These are phyloP conservation scores for Phyllotis vaccarum DNA, from an alignment of 2,797 vertebrate species.

Conservation along the genomic window DNA sequence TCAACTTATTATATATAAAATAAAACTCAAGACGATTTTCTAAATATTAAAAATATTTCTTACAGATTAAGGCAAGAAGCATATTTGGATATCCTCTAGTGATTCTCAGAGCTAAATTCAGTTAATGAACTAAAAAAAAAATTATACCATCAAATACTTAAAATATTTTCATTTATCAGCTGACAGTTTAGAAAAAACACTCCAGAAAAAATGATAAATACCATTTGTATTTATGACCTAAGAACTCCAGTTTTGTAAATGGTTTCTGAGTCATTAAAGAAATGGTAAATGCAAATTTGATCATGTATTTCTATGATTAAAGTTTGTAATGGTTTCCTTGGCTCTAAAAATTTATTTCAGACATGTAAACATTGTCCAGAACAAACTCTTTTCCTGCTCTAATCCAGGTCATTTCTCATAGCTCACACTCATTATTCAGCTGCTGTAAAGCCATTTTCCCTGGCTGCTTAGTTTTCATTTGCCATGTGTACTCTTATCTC, in stretches of 20 bases:
- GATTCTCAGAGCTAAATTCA: neutral
- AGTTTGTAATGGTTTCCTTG: neutral
- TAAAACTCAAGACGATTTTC: neutral
- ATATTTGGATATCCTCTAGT: neutral
- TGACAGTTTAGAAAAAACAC: neutral
- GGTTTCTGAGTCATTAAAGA: neutral
- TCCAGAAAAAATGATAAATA: constrained; percentile 40
- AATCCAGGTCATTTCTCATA: neutral
- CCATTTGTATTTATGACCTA: neutral
- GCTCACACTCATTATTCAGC: too few species aligned
- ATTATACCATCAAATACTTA: neutral
- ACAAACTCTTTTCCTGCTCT: neutral
- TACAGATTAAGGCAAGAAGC: neutral
- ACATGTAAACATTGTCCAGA: neutral
- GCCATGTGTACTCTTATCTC: neutral
- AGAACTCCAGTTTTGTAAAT: neutral
- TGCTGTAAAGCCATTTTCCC: neutral
- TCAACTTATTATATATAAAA: too few species aligned
- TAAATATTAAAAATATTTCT: neutral
- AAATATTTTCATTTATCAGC: neutral
- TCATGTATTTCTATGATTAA: neutral
- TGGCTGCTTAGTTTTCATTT: neutral
- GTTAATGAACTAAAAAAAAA: neutral
- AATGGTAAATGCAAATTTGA: neutral
- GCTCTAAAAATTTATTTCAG: neutral